These are phyloP conservation scores for Bubo bubo DNA, from an alignment of 2,113 vertebrate genomes.

Conservation along the genomic window DNA sequence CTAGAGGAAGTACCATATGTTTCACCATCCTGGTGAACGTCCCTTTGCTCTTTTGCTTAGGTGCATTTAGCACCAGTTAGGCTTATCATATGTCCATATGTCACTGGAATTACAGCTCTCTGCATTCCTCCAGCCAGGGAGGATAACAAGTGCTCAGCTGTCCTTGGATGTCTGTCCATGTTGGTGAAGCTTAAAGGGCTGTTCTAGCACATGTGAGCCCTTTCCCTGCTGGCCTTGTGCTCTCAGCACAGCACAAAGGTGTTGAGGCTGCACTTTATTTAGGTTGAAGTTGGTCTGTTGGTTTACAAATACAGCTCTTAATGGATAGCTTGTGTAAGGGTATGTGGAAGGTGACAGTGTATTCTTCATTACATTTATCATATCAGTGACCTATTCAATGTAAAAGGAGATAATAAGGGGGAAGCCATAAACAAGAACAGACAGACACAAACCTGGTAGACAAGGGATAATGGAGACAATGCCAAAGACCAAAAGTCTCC, in stretches of 20 bases:
- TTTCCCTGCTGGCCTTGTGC: background rate
- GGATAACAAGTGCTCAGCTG: background rate
- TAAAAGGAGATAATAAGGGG: background rate
- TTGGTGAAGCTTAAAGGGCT: background rate
- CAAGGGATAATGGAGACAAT: background rate
- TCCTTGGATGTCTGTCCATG: background rate
- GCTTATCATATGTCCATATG: accelerated
- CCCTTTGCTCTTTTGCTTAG: background rate
- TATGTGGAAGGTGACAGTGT: background rate
- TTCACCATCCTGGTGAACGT: background rate
- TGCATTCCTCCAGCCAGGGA: background rate
- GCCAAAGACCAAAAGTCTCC: background rate
- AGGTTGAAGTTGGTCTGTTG: background rate
- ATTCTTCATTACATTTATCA: background rate
- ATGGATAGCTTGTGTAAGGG: background rate
- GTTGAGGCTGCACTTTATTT: background rate
- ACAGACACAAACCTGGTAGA: background rate
- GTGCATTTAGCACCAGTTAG: background rate
- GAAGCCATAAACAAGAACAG: background rate
- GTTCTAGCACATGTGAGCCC: background rate
- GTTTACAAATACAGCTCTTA: background rate
- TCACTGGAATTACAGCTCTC: background rate
- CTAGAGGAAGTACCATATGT: background rate
- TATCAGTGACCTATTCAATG: background rate
- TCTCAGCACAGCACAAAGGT: background rate